Evolutionary conservation across 1,140 invertebrate genomes (phyloP).

Genomic region (Tigriopus japonicus): DNA sequence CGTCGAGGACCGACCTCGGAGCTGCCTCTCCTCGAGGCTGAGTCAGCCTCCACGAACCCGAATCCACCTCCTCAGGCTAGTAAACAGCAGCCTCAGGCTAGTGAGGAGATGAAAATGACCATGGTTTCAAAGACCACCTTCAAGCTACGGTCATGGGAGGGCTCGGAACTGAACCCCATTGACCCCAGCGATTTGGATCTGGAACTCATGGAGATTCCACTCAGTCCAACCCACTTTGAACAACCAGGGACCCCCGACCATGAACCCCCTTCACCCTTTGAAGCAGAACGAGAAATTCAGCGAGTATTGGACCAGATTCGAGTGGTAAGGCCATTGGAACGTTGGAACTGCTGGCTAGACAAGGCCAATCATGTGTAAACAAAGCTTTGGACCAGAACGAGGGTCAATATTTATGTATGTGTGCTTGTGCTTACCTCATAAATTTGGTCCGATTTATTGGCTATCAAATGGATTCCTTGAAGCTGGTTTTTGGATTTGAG

Average conservation of each 20-base stretch:
- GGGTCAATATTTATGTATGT: too few relatives aligned
- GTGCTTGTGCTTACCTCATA: too few relatives aligned
- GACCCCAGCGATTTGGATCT: not conserved
- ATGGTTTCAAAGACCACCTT: slow-evolving; percentile 14
- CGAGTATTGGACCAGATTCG: not conserved
- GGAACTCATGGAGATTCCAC: slow-evolving; percentile 15
- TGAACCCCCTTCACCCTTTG: slow-evolving; percentile 7
- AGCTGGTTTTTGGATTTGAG: too few relatives aligned
- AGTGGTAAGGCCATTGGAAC: not conserved
- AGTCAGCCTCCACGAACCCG: too few relatives aligned
- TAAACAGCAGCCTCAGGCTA: not conserved
- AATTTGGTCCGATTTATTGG: too few relatives aligned
- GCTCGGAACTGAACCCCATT: not conserved
- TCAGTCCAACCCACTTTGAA: slow-evolving; percentile 11
- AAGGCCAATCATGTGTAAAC: too few relatives aligned
- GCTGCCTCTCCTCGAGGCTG: too few relatives aligned
- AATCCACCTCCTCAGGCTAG: not conserved
- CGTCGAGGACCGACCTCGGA: too few relatives aligned
- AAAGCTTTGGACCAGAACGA: too few relatives aligned
- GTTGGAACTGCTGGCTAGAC: not conserved
- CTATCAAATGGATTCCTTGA: too few relatives aligned
- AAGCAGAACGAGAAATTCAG: slow-evolving; percentile 7
- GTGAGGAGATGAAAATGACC: not conserved
- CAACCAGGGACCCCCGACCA: slow-evolving; percentile 12
- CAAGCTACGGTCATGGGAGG: not conserved